Base-by-base conservation (phyloP, 2,113 vertebrate genomes). In the Sphyrna mokarran region DNA sequence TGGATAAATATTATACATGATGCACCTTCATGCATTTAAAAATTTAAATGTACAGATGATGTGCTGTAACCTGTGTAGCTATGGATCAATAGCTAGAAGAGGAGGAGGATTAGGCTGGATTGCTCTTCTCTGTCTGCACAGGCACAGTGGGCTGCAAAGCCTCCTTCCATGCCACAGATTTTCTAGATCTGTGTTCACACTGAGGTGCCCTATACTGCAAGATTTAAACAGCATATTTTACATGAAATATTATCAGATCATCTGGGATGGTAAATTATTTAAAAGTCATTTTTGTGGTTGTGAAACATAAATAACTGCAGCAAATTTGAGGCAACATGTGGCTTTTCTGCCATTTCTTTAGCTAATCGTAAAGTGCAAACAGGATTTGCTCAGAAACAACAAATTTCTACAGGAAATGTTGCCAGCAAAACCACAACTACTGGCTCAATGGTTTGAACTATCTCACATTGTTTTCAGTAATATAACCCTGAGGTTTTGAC, bases 381-480 rank as follows among this genome's bases (percentile, higher is more conserved):
- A 95, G 69, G 43, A 95, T 14, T 7, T 76, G 94, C 69, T 48
- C 69, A 95, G 68, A 95, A 76, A 18, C 22, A 95, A 29, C 66
- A 76, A 1, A 95, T 54, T 72, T 95, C 69, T 54, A 18, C 69
- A 70, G 94, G 68, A 95, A 95, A 54, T 26, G 13, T 70, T 16
- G 40, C n/a, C 94, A 95, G 68, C 54, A 95, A 95, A 95, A 95
- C 69, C 23, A 93, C 61, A 83, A 70, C 10, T 48, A 54, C 69
- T 54, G 20, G 23, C 23, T 70, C 8, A 26, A 40, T 43, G n/a
- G 23, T 72, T 69, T 54, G 9, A 33, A 95, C 68, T 7, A 72
- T 76, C 13, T 95, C 13, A 6, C 87, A 48, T 95, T 95, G 43
- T 26, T 72, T 95, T 29, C 33, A 95, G 13, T 69, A 26, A 37